Evolutionary conservation across 2,888 invertebrate species (phyloP), one percentile per base, ranked within the genome.

Genomic region (Caenorhabditis sinica): DNA sequence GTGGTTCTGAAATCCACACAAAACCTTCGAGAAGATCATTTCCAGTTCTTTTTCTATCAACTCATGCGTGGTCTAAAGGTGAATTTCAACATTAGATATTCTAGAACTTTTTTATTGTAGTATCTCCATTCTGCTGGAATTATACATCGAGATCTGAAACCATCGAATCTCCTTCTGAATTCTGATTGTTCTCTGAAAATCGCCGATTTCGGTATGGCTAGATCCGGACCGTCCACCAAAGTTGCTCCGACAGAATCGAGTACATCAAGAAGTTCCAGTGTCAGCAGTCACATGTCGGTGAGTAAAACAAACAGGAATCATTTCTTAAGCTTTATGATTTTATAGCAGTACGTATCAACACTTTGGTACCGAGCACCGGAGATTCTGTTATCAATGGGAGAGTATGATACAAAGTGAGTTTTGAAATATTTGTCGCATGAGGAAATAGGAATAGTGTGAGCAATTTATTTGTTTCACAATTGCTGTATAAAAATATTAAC

Each of bases 61-160:
- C 92, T 94, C 28, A 90, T 94, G 8, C 89, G 94, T 36, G 94
- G 94, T 1, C 89, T 94, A 15, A 94, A 94, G 88, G 92, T 92
- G 6, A 51, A 51, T 56, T 28, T 28, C 25, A 23, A 1, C 1
- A 28, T 11, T 2, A 15, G 28, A 28, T 13, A 53, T 11, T 53
- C 0, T 15, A 43, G 25, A 69, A 2, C 15, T 49, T 51, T 25
- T 15, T 0, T 56, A 25, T 87, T 89, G 1, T 76, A 92, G 92
- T 94, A 94, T 86, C 93, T 94, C 58, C 94, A 94, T 87, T 94
- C 94, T 0, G 94, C 94, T 8, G 93, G 93, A 69, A 94, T 94
- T 17, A 93, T 94, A 5, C 94, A 94, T 85, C 89, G 94, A 40
- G 94, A 94, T 84, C 89, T 94, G 61, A 94, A 94, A 86, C 94